These are phyloP conservation scores for Smittia aterrima DNA, from an alignment of 2,888 invertebrate genomes.

Conservation along the genomic window DNA sequence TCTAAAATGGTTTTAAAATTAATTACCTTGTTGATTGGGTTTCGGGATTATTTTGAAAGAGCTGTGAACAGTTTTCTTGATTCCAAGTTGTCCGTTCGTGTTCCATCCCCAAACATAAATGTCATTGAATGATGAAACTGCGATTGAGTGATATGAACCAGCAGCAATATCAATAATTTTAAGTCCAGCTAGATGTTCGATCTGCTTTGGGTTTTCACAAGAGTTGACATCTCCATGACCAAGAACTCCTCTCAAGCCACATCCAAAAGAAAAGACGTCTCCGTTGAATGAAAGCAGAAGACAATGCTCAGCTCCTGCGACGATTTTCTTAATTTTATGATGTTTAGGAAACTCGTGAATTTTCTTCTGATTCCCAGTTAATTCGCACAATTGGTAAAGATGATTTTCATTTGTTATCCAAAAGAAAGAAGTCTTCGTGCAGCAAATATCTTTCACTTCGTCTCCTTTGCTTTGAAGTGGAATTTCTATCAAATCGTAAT, in stretches of 20 bases:
- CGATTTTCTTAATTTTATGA: slow-evolving; percentile 8
- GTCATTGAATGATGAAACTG: slow-evolving; percentile 70
- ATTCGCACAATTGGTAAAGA: no score
- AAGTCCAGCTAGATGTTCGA: slow-evolving; percentile 70
- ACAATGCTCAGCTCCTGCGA: slow-evolving; percentile 2
- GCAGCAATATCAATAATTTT: slow-evolving; percentile 64
- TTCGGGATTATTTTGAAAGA: no score
- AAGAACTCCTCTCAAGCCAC: slow-evolving; percentile 64
- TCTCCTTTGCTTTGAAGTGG: no score
- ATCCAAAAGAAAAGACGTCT: slow-evolving; percentile 16
- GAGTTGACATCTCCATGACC: slow-evolving; percentile 70
- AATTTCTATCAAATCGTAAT: no score
- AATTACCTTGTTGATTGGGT: no score
- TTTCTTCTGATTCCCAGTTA: not conserved
- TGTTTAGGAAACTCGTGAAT: slow-evolving; percentile 18
- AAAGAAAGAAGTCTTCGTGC: no score
- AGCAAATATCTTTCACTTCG: no score
- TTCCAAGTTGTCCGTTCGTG: slow-evolving; percentile 75
- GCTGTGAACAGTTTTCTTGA: slow-evolving; percentile 51
- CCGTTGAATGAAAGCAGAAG: slow-evolving; percentile 12
- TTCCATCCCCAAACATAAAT: slow-evolving; percentile 88
- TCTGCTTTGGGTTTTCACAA: slow-evolving; percentile 59
- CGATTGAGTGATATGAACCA: slow-evolving; percentile 79
- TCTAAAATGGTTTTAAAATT: no score
- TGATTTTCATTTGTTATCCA: no score